Conservation (phyloP, 2,113 vertebrate species). For the Perca fluviatilis region DNA sequence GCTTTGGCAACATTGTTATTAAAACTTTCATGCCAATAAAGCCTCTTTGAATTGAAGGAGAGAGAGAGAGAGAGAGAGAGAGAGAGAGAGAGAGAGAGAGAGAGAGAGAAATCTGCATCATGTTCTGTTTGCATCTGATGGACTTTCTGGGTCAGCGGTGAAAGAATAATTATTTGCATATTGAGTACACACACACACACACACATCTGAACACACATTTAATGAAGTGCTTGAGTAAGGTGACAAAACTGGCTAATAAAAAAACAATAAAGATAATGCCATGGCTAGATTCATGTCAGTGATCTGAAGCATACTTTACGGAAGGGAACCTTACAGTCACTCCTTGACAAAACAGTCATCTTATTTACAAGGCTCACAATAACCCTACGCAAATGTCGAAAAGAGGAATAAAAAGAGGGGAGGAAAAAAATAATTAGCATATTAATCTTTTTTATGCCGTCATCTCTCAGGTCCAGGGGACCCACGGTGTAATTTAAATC, state of each 20-base stretch:
- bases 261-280: conserved; percentile 92
- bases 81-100: conserved; percentile 17
- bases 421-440: conserved; percentile 99
- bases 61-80: conserved; percentile 14
- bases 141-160: conserved; percentile 74
- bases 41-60: neutral
- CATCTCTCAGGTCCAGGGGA: conserved; percentile 99
- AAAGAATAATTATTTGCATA: conserved; percentile 76
- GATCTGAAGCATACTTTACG: conserved; percentile 87
- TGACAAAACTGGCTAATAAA: conserved; percentile 88
- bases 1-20: too few relatives aligned
- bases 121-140: conserved; percentile 64
- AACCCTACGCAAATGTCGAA: conserved; percentile 95
- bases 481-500: conserved; percentile 99
- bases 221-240: conserved; percentile 83
- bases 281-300: conserved; percentile 92
- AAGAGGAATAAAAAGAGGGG: conserved; percentile 94
- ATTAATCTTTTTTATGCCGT: conserved; percentile 99
- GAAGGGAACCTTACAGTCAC: conserved; percentile 90
- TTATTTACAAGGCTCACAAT: conserved; percentile 99
- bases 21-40: too few relatives aligned
- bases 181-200: conserved; percentile 32
- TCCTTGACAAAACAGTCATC: conserved; percentile 99
- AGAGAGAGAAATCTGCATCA: conserved; percentile 44
- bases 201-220: conserved; percentile 64